Base-by-base conservation (phyloP, 2,888 invertebrate species). In the Acronicta alni region DNA sequence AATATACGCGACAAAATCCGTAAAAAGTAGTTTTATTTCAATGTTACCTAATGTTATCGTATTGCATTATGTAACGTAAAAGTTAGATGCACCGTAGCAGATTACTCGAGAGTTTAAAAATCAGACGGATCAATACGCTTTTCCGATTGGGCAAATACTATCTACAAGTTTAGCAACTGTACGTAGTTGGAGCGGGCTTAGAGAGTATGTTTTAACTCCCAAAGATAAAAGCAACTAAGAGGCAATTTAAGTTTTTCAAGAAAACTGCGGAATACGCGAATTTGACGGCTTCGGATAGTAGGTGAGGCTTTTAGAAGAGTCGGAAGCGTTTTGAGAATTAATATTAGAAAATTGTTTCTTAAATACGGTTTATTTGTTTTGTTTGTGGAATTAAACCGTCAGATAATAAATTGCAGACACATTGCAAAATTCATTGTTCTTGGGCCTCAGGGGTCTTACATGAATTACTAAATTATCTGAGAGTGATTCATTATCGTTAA, bases 231-330 rank as follows among this genome's bases (percentile, higher is more conserved):
- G 82, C 88, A 82, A 87, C 85, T 89, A 89, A 87, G 86, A 85
- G 83, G 81, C 90, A 91, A 91, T 91, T 90, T 89, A 91, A 91
- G 89, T 91, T 90, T 85, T 87, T 84, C 83, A 72, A 64, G 67
- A 38, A 46, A 71, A 59, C 44, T 48, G 32, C 41, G 12, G 23
- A 45, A 32, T 37, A 23, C 9, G 53, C 44, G 32, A 46, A 51
- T 44, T 49, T 44, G 41, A 35, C 18, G 41, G 49, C 46, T 42
- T 47, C 23, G 23, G 10, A 17, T 20, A 58, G 32, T 39, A 23
- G 44, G 26, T 47, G 30, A 37, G 51, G 10, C 17, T 38, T 43
- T 49, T 26, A 5, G 15, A 23, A n/a, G 7, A n/a, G 4, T 26
- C 0, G 0, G 12, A 2, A 18, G 17, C 5, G 2, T 41, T 46